phyloP scores from a whole-genome alignment of 2,113 vertebrate genomes.

The Butorides virescens region DNA sequence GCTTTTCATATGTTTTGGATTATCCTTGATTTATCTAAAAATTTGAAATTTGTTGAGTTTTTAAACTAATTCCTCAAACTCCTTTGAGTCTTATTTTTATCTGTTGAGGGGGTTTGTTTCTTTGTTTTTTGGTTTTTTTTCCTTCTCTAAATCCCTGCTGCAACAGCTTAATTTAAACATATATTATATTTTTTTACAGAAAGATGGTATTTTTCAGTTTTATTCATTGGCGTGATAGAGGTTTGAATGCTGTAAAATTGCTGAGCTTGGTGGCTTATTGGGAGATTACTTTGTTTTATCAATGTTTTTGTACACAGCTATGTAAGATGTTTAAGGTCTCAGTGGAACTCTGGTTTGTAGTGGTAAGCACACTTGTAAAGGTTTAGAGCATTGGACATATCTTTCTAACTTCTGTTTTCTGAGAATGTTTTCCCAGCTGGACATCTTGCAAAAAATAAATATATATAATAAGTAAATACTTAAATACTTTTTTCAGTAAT shows the following conservation, averaged over 20 bases:
- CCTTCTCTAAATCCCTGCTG: background rate
- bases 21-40: background rate
- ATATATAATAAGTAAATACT: background rate
- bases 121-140: background rate
- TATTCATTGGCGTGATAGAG: background rate
- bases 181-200: background rate
- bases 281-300: background rate
- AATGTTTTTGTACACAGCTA: background rate
- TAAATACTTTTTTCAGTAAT: background rate
- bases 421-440: background rate
- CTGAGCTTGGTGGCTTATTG: background rate
- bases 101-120: rapidly evolving
- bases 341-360: background rate
- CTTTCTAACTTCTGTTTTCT: background rate
- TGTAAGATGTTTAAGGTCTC: background rate
- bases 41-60: background rate
- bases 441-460: background rate
- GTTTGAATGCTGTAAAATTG: background rate
- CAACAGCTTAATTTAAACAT: background rate
- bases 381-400: background rate
- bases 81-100: background rate
- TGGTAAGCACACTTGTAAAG: background rate
- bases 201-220: background rate
- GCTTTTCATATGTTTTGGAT: background rate
- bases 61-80: background rate